A percentile compares a stretch with the other conserved stretches of the same genome.
phyloP scores from a whole-genome alignment of 2,888 invertebrate genomes.

The Lasioglossum pauxillum region DNA sequence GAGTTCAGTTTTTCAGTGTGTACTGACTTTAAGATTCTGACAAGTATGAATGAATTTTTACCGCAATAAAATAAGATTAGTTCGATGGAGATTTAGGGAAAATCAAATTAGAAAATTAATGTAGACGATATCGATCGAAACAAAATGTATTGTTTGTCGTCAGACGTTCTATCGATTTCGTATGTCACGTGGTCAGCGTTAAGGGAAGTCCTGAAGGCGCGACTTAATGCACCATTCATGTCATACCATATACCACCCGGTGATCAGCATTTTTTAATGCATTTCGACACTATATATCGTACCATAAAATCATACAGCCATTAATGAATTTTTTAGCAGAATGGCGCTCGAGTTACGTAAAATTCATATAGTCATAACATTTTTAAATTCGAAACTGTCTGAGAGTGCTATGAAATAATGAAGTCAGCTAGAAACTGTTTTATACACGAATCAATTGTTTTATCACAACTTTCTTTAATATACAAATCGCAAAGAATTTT shows the following conservation, averaged over 20 bases:
- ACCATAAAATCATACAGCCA: neutral
- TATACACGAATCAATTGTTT: neutral
- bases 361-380: neutral
- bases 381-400: neutral
- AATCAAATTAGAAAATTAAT: neutral
- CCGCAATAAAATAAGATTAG: neutral
- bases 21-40: neutral
- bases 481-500: neutral
- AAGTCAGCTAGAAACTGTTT: neutral
- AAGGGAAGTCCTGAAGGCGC: slow-evolving; percentile 64
- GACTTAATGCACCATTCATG: slow-evolving; percentile 77
- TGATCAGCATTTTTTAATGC: slow-evolving; percentile 63
- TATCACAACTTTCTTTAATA: neutral
- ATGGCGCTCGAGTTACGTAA: neutral
- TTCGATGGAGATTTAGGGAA: neutral
- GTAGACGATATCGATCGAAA: neutral
- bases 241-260: slow-evolving; percentile 76
- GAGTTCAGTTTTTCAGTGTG: neutral
- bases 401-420: neutral
- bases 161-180: slow-evolving; percentile 52
- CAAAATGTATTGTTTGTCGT: slow-evolving; percentile 5
- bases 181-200: slow-evolving; percentile 36
- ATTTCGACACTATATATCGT: slow-evolving; percentile 21
- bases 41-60: neutral
- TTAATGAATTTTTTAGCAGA: neutral